phyloP scores from a whole-genome alignment of 2,113 vertebrate species.

The Pangasianodon hypophthalmus region DNA sequence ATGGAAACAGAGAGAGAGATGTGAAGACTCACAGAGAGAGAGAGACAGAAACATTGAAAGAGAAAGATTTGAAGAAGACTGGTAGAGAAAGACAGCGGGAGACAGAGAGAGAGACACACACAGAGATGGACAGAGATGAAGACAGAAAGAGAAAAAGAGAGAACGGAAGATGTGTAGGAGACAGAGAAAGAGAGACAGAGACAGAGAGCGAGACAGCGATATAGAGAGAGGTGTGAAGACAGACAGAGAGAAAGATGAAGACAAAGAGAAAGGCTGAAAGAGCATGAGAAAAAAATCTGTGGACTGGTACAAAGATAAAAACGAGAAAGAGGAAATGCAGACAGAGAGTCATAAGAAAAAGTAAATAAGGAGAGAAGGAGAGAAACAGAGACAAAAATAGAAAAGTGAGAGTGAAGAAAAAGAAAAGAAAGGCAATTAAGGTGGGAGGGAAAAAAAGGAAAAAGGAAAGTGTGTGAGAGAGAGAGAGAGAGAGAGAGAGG shows the following conservation, averaged over 20 bases:
- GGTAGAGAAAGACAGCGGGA: neutral
- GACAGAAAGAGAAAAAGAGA: neutral
- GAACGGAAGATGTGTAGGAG: neutral
- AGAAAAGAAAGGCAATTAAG: neutral
- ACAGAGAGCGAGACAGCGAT: neutral
- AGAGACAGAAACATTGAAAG: neutral
- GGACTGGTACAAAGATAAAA: neutral
- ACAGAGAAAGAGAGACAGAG: neutral
- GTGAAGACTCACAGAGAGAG: neutral
- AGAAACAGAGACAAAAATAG: neutral
- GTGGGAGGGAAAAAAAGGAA: slow-evolving; percentile 3
- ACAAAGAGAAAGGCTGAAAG: slow-evolving; percentile 26
- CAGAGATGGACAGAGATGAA: neutral
- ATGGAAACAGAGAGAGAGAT: neutral
- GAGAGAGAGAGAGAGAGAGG: slow-evolving; percentile 16
- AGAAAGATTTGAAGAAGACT: neutral
- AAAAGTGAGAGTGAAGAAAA: neutral
- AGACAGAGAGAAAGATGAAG: neutral
- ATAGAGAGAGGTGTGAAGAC: neutral
- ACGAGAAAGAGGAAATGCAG: neutral
- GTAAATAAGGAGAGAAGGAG: slow-evolving; percentile 19
- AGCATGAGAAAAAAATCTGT: neutral
- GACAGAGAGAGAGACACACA: neutral
- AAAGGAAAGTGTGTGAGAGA: neutral
- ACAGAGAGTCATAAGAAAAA: neutral